A percentile compares a stretch with the other conserved stretches of the same genome.
phyloP scores from a whole-genome alignment of 2,888 invertebrate genomes.

The Napeogenes inachia region DNA sequence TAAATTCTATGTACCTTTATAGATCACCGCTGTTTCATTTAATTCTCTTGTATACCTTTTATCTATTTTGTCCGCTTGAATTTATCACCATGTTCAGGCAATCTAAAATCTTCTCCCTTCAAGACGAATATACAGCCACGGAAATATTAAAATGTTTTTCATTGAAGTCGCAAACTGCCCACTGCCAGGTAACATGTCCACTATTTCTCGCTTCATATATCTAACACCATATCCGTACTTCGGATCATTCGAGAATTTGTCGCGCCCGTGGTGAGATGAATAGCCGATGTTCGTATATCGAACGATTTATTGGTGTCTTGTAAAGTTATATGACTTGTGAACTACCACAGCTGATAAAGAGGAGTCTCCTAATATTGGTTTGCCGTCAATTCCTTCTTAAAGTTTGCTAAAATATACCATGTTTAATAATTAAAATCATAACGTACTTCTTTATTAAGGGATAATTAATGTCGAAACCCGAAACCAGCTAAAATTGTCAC shows the following conservation, averaged over 20 bases:
- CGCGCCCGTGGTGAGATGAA: conserved; percentile 52
- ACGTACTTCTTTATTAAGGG: too few relatives aligned
- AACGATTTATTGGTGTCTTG: conserved; percentile 53
- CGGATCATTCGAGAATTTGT: conserved; percentile 55
- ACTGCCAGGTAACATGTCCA: conserved; percentile 14
- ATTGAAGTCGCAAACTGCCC: conserved; percentile 11
- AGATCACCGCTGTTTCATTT: too few relatives aligned
- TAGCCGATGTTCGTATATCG: conserved; percentile 48
- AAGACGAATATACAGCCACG: conserved; percentile 17
- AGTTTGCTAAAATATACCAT: too few relatives aligned
- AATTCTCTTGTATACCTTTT: background rate
- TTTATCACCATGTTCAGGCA: conserved; percentile 1
- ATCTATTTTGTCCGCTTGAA: background rate
- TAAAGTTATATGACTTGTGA: conserved; percentile 46
- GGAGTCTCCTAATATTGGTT: background rate
- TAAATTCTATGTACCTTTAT: too few relatives aligned
- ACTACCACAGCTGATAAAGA: conserved; percentile 15
- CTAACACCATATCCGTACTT: conserved; percentile 38
- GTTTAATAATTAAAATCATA: too few relatives aligned
- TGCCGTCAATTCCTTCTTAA: too few relatives aligned
- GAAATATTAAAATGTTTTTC: conserved; percentile 13
- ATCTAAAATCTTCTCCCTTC: conserved; percentile 16
- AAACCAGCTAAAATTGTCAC: too few relatives aligned
- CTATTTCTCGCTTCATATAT: conserved; percentile 25
- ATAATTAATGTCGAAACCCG: too few relatives aligned